phyloP scores from a whole-genome alignment of 2,797 vertebrate genomes.

The Menidia menidia region DNA sequence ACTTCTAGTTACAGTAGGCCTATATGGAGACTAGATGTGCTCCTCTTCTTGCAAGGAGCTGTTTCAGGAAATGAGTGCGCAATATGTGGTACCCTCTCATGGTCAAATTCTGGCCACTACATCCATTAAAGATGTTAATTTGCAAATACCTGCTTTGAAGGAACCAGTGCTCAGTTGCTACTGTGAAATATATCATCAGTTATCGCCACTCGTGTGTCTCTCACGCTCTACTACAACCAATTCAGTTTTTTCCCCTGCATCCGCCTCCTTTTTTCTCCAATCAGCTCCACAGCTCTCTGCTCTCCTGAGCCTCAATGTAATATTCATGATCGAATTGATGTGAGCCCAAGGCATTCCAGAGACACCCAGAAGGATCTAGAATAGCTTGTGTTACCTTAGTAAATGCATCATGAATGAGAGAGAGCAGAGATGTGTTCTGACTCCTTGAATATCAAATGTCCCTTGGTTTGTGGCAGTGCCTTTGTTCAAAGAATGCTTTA shows the following conservation, averaged over 20 bases:
- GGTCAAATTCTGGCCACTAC: slow-evolving; percentile 36
- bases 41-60: slow-evolving; percentile 49
- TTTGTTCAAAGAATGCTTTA: slow-evolving; percentile 17
- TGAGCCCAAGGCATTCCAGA: slow-evolving; percentile 31
- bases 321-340: slow-evolving; percentile 59
- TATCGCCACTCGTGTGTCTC: slow-evolving; percentile 4
- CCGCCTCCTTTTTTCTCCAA: slow-evolving; percentile 5
- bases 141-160: slow-evolving; percentile 29
- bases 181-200: slow-evolving; percentile 21
- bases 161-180: slow-evolving; percentile 21
- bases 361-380: slow-evolving; percentile 41
- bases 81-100: slow-evolving; percentile 62
- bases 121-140: slow-evolving; percentile 44
- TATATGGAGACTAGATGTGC: slow-evolving; percentile 45
- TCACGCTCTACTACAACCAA: slow-evolving; percentile 33
- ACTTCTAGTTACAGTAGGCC: slow-evolving; percentile 40
- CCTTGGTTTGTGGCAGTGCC: slow-evolving; percentile 5
- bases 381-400: slow-evolving; percentile 48
- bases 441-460: slow-evolving; percentile 23
- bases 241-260: slow-evolving; percentile 20
- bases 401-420: slow-evolving; percentile 33
- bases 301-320: slow-evolving; percentile 48
- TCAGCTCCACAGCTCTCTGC: slow-evolving; percentile 13
- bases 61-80: slow-evolving; percentile 41
- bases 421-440: slow-evolving; percentile 21